Percentiles rank a stretch among this genome's conserved stretches.
These are phyloP conservation scores for Caenorhabditis virilis DNA, from an alignment of 2,888 invertebrate species.

Conservation along the genomic window DNA sequence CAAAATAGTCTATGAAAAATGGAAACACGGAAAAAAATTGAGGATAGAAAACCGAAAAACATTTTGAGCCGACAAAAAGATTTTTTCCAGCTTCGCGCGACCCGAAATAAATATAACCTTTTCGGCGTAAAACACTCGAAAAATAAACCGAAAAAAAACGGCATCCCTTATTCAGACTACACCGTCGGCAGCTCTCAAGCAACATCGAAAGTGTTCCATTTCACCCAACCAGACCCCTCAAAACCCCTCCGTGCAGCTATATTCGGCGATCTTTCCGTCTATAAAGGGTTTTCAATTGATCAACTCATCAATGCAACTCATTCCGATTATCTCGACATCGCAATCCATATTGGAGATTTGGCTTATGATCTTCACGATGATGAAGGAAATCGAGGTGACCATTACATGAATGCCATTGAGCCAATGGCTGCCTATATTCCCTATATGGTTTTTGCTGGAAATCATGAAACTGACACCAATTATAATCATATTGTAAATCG, in stretches of 20 bases:
- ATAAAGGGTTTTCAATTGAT: constrained; percentile 26
- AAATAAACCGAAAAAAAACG: too few relatives aligned
- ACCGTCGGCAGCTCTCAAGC: constrained; percentile 54
- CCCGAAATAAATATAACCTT: too few relatives aligned
- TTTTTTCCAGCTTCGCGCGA: too few relatives aligned
- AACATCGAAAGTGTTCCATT: constrained; percentile 51
- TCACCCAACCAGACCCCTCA: constrained; percentile 48
- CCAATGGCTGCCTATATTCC: constrained; percentile 78
- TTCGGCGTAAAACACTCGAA: too few relatives aligned
- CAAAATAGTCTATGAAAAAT: too few relatives aligned
- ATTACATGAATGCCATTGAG: constrained; percentile 89
- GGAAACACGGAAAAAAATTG: too few relatives aligned
- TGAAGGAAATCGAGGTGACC: constrained; percentile 83
- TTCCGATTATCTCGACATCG: constrained; percentile 31
- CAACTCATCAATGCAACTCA: constrained; percentile 26
- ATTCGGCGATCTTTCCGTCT: constrained; percentile 43
- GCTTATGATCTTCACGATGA: constrained; percentile 87
- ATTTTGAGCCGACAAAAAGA: too few relatives aligned
- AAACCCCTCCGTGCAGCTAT: constrained; percentile 71
- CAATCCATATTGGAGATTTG: constrained; percentile 76
- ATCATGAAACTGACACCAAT: constrained; percentile 74
- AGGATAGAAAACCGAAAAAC: too few relatives aligned
- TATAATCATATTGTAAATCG: constrained; percentile 90
- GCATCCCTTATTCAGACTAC: constrained; percentile 60
- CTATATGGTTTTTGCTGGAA: constrained; percentile 85